A percentile compares a stretch with the other conserved stretches of the same genome.
These are phyloP conservation scores for Cydia pomonella DNA, from an alignment of 1,140 invertebrate species.

Conservation along the genomic window DNA sequence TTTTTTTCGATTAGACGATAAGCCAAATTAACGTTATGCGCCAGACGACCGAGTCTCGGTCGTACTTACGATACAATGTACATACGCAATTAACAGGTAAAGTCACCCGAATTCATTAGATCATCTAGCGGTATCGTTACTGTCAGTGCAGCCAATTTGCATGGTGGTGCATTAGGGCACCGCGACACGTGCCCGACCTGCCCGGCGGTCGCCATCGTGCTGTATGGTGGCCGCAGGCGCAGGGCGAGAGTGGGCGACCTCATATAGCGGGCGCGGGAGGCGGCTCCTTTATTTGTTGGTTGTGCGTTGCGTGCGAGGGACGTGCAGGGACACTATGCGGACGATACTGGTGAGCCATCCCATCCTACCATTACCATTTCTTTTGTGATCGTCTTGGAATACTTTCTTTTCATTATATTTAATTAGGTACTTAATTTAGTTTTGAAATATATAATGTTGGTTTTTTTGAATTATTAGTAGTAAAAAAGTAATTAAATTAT, in stretches of 20 bases:
- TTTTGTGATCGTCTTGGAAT: not conserved
- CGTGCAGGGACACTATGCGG: constrained; percentile 75
- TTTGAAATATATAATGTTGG: too few relatives aligned
- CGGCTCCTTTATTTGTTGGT: constrained; percentile 77
- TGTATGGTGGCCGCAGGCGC: constrained; percentile 55
- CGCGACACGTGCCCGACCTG: not conserved
- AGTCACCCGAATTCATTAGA: not conserved
- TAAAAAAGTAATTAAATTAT: too few relatives aligned
- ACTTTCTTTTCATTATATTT: constrained; percentile 17
- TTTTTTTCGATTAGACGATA: too few relatives aligned
- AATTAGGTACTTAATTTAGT: too few relatives aligned
- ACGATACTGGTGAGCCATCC: constrained; percentile 71
- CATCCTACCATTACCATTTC: not conserved
- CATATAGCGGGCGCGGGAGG: constrained; percentile 74
- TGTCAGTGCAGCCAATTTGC: not conserved
- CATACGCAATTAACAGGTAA: not conserved
- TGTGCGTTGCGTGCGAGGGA: constrained; percentile 69
- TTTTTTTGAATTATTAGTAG: too few relatives aligned
- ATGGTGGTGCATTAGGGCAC: not conserved
- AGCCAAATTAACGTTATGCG: too few relatives aligned
- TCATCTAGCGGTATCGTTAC: not conserved
- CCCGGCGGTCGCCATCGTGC: not conserved
- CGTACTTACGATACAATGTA: too few relatives aligned
- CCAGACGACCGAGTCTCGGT: too few relatives aligned
- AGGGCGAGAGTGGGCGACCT: constrained; percentile 77